Evolutionary conservation across 23 tunicate genomes (phyloP), one percentile per base, ranked within the genome.

Genomic region (Ciona savignyi): DNA sequence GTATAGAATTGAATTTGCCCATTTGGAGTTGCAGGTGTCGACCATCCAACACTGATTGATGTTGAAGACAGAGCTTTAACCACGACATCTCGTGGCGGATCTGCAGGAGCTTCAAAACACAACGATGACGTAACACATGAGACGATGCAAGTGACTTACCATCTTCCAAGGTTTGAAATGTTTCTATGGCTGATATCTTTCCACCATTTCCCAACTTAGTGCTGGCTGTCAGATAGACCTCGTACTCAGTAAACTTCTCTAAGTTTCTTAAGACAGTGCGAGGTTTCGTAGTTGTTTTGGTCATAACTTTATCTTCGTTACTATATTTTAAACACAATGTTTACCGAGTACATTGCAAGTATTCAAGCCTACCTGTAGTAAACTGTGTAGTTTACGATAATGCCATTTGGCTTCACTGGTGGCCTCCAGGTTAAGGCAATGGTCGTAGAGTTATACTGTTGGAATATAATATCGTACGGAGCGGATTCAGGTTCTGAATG

Each of bases 41-140:
- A 6, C 93, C 93, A 86, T 1, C 68, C 80, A 60, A 86, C 64
- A 29, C 70, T 79, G 29, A 86, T 76, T 3, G 93, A 74, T 0
- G 93, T 80, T 2, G 93, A 86, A 6, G 85, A 28, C 22, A 86
- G 24, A 72, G 80, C 80, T 6, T 48, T 33, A 51, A 78, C 80
- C 9, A 72, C 9, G 65, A 86, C 29, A 30, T 75, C 75, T 29
- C 31, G 27, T 27, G 85, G 93, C 25, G 85, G 93, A 33, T 80
- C 74, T 34, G 70, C 85, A 25, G 93, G 93, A 2, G 63, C 33
- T 30, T 74, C 63, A 30, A 25, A 22, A 35, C 2, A 42, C 33
- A 75, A 74, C 67, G 22, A 32, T 28, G 30, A 78, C 75, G 24
- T 74, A 3, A 34, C 31, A 42, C 56, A 6, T 42, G 9, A 15